A percentile compares a stretch with the other conserved stretches of the same genome.
These are phyloP conservation scores for Anseranas semipalmata DNA, from an alignment of 2,113 vertebrate species.

Conservation along the genomic window DNA sequence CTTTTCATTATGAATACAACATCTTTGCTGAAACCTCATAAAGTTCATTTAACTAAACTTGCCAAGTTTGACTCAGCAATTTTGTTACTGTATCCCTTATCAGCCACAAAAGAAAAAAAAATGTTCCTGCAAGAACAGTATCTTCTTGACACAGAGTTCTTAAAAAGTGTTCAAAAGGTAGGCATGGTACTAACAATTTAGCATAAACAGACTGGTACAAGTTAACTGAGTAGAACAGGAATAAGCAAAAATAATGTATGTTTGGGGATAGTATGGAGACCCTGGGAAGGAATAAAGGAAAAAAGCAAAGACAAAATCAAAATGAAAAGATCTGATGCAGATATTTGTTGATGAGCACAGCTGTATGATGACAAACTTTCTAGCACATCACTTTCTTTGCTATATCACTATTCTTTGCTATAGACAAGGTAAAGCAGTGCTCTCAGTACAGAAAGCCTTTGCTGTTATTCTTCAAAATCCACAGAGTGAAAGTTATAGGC, in stretches of 20 bases:
- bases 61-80: neutral
- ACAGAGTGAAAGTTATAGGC: neutral
- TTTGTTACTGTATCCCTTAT: neutral
- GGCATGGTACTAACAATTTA: neutral
- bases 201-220: neutral
- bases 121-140: neutral
- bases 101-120: neutral
- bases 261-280: neutral
- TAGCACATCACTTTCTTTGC: neutral
- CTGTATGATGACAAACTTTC: neutral
- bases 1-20: neutral
- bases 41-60: neutral
- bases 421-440: neutral
- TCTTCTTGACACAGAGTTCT: neutral
- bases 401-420: neutral
- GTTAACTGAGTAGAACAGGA: neutral
- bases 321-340: neutral
- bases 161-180: neutral
- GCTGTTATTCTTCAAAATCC: neutral
- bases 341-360: neutral
- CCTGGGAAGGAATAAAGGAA: neutral
- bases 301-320: neutral
- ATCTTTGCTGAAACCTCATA: neutral
- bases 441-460: neutral
- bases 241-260: neutral